phyloP scores from a whole-genome alignment of 2,113 vertebrate species.

The Acanthochromis polyacanthus region DNA sequence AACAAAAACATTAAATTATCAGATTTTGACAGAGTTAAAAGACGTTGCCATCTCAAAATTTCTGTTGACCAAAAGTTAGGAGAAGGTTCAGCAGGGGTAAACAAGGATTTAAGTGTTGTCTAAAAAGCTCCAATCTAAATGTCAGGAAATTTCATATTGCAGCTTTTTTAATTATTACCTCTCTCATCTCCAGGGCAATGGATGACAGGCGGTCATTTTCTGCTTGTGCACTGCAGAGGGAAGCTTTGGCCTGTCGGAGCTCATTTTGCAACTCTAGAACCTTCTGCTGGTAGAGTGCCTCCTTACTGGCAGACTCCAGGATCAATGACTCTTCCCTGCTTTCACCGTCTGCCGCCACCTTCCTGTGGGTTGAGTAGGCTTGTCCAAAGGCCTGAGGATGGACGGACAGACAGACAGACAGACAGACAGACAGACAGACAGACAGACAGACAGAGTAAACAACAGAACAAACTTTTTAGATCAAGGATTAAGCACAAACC shows the following conservation, averaged over 20 bases:
- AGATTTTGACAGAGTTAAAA: not conserved
- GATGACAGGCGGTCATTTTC: slow-evolving; percentile 94
- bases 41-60: not conserved
- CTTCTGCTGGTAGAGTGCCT: slow-evolving; percentile 95
- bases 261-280: slow-evolving; percentile 96
- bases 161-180: slow-evolving; percentile 81
- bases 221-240: slow-evolving; percentile 89
- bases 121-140: not conserved
- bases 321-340: slow-evolving; percentile 97
- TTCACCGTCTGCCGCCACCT: slow-evolving; percentile 97
- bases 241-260: slow-evolving; percentile 90
- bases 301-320: slow-evolving; percentile 96
- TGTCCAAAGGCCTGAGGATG: slow-evolving; percentile 96
- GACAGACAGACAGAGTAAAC: not conserved
- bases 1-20: not conserved
- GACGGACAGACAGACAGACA: too few relatives aligned
- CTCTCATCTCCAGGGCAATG: slow-evolving; percentile 91
- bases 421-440: too few relatives aligned
- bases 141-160: not conserved
- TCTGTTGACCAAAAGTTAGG: not conserved
- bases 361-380: slow-evolving; percentile 95
- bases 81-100: not conserved
- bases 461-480: not conserved
- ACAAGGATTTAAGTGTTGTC: not conserved
- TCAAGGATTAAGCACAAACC: not conserved